These are phyloP conservation scores for Saccostrea echinata DNA, from an alignment of 1,140 invertebrate species.

Conservation along the genomic window DNA sequence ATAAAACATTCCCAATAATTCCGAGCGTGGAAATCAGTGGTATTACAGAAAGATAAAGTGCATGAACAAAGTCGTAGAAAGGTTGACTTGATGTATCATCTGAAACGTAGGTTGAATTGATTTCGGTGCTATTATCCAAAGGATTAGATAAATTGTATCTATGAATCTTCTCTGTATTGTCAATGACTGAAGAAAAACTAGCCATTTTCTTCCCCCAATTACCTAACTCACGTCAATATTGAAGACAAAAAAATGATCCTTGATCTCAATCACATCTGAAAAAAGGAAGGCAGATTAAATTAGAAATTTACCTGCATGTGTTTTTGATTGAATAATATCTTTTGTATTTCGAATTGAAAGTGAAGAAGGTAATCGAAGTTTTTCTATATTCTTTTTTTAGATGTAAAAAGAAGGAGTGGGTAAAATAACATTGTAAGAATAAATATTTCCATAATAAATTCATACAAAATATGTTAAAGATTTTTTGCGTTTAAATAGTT, in stretches of 20 bases:
- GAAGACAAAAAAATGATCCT: background rate
- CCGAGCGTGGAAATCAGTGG: slow-evolving; percentile 82
- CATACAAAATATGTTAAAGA: no score
- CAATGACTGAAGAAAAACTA: background rate
- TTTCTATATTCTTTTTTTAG: no score
- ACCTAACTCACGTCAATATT: background rate
- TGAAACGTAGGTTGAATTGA: background rate
- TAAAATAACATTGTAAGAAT: no score
- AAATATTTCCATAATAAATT: no score
- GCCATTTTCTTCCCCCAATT: background rate
- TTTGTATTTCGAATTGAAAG: no score
- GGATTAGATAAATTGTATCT: background rate
- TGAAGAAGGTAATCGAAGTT: no score
- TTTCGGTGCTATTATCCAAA: background rate
- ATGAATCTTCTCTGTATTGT: background rate
- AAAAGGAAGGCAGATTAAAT: background rate
- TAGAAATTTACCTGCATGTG: background rate
- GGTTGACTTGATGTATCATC: background rate
- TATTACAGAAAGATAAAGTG: slow-evolving; percentile 82
- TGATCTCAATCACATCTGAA: background rate
- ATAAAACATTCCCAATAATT: slow-evolving; percentile 82
- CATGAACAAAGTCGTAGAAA: slow-evolving; percentile 59
- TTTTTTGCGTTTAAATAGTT: no score
- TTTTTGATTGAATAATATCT: no score
- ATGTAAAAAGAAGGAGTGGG: no score